Evolutionary conservation across 2,113 vertebrate genomes (phyloP), one percentile per base, ranked within the genome.

Genomic region (Coracopsis vasa): DNA sequence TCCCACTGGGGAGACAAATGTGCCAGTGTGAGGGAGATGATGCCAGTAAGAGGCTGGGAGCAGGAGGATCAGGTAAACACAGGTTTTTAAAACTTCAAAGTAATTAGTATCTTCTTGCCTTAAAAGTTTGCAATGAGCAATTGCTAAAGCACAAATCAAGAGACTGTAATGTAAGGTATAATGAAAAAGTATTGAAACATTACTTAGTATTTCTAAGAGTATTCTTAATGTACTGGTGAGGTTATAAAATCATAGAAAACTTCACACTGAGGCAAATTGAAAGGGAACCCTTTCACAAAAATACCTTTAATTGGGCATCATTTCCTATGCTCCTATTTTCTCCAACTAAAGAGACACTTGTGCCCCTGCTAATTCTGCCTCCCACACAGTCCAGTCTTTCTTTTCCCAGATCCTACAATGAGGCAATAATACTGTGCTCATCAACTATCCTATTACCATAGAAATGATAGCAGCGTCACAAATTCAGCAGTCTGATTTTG

Each of bases 361-460:
- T 15, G 20, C 65, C 54, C 41, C 73, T 71, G 70, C 60, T 95
- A 95, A 81, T 71, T 77, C 58, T 82, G 42, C 74, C 66, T 90
- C 90, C 74, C 53, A 80, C 88, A 72, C 74, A 88, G 92, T 80
- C 87, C 85, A 64, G 66, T 33, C 62, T 73, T 87, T 33, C 73
- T 79, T 72, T 75, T 70, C 37, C 79, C 67, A n/a, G 23, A 72
- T 94, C 67, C 93, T 62, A 42, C 85, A 90, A 42, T 77, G 60
- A 88, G n/a, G 41, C 54, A 70, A 54, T 53, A 93, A 58, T 60
- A 80, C 44, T 70, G 65, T 48, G 54, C 87, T 97, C 71, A 93
- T 95, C 94, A 96, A 8, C 81, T 70, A 56, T 37, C 81, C 70
- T 77, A 96, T 96, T 97, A 96, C 87, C 95, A 96, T 90, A 94